A percentile compares a stretch with the other conserved stretches of the same genome.
phyloP scores from a whole-genome alignment of 2,113 vertebrate genomes.

The Porphyrio hochstetteri region DNA sequence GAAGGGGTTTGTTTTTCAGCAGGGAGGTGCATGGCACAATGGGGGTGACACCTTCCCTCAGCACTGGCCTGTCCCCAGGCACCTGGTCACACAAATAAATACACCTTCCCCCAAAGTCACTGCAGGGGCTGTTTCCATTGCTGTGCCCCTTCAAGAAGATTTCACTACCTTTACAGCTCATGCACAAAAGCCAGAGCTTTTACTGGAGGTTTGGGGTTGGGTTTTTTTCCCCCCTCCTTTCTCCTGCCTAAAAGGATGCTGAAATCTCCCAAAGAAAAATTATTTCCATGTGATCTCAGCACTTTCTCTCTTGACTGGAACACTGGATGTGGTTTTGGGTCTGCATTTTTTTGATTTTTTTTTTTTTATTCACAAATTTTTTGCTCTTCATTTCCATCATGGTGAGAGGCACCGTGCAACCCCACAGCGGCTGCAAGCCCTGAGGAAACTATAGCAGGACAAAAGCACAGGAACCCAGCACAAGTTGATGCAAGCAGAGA shows the following conservation, averaged over 20 bases:
- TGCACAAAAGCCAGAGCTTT: background rate
- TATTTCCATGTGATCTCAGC: slow-evolving; percentile 31
- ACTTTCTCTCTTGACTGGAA: slow-evolving; percentile 11
- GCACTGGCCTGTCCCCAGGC: background rate
- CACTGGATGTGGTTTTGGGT: slow-evolving; percentile 25
- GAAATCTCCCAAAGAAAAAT: slow-evolving; percentile 2
- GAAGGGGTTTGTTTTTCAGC: background rate
- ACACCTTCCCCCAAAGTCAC: background rate
- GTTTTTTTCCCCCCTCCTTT: background rate
- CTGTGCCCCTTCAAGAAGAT: background rate
- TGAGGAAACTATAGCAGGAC: background rate
- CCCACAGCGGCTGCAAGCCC: background rate
- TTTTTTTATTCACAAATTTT: background rate
- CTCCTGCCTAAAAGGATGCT: background rate
- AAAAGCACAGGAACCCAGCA: background rate
- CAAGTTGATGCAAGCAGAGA: background rate
- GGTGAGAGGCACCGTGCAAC: background rate
- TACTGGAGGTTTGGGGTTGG: accelerated
- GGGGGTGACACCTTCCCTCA: background rate
- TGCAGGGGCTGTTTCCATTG: background rate
- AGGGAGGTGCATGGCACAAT: background rate
- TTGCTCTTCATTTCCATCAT: background rate
- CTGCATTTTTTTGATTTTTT: background rate
- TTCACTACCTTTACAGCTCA: background rate
- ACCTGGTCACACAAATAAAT: background rate